phyloP scores from a whole-genome alignment of 2,113 vertebrate species.

The Acrocephalus arundinaceus region DNA sequence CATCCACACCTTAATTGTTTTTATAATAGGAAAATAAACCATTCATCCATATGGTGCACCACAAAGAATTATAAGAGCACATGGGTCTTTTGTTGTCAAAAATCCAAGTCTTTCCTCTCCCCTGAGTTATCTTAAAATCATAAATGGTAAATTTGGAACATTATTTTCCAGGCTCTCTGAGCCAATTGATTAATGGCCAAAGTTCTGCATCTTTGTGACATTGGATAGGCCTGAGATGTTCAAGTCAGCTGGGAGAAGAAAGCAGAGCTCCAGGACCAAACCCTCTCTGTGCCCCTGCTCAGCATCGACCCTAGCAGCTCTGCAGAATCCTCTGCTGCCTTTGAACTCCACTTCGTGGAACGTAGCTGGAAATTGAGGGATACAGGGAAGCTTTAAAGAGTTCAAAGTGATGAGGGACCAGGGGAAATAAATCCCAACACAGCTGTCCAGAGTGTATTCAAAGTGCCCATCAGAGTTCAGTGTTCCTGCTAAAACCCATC shows the following conservation, averaged over 20 bases:
- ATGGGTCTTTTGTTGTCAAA: not conserved
- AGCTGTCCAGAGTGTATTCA: not conserved
- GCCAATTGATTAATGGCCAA: not conserved
- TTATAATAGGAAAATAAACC: not conserved
- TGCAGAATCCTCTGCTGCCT: not conserved
- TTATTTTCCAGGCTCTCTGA: not conserved
- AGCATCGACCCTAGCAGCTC: not conserved
- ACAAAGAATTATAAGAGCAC: rapidly evolving
- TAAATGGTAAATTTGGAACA: not conserved
- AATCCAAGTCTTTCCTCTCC: not conserved
- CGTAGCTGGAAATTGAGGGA: not conserved
- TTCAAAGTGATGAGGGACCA: not conserved
- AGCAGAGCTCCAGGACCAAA: not conserved
- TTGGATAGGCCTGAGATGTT: rapidly evolving
- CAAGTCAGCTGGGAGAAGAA: not conserved
- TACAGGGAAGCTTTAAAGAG: not conserved
- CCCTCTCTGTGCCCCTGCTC: not conserved
- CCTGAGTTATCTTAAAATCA: not conserved
- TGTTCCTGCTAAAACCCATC: not conserved
- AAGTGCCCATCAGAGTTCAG: not conserved
- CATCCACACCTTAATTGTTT: not conserved
- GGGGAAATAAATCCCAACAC: not conserved
- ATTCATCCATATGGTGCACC: not conserved
- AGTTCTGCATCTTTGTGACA: not conserved
- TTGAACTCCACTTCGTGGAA: not conserved